These are phyloP conservation scores for Sanderia malayensis DNA, from an alignment of 30 jellyfish, hydroid and myxozoan species.

Conservation along the genomic window DNA sequence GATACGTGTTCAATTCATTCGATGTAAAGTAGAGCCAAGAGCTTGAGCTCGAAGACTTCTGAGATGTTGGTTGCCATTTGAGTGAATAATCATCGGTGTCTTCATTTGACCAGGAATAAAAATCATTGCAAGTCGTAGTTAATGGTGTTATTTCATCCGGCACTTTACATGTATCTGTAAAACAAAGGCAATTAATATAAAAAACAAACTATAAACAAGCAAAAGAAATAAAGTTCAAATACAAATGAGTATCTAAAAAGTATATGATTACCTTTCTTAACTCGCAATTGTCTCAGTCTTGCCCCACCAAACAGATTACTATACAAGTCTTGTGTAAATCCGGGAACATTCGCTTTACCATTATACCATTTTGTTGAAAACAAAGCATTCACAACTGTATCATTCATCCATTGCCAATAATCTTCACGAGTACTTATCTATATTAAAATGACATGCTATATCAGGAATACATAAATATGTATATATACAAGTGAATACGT, in stretches of 20 bases:
- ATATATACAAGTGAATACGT: no score
- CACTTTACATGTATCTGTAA: conserved; percentile 81
- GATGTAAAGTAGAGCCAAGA: conserved; percentile 89
- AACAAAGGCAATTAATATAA: neutral
- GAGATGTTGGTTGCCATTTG: conserved; percentile 76
- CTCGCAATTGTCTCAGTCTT: conserved; percentile 88
- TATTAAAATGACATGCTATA: neutral
- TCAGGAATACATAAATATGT: no score
- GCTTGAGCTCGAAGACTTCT: conserved; percentile 3
- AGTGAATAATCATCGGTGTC: conserved; percentile 72
- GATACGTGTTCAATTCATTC: conserved; percentile 82
- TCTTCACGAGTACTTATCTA: conserved; percentile 71
- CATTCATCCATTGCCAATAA: conserved; percentile 85
- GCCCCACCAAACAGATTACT: conserved; percentile 93
- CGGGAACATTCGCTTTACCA: conserved; percentile 78
- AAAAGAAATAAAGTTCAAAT: no score
- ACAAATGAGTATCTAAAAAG: no score
- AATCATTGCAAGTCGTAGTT: conserved; percentile 69
- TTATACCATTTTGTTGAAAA: conserved; percentile 81
- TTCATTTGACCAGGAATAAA: conserved; percentile 88
- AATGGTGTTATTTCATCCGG: conserved; percentile 59
- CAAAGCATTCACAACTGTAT: conserved; percentile 82
- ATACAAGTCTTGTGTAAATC: conserved; percentile 82
- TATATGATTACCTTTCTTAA: conserved; percentile 70
- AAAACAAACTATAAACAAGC: neutral